phyloP scores from a whole-genome alignment of 2,888 invertebrate species.

The Zelleria hepariella region DNA sequence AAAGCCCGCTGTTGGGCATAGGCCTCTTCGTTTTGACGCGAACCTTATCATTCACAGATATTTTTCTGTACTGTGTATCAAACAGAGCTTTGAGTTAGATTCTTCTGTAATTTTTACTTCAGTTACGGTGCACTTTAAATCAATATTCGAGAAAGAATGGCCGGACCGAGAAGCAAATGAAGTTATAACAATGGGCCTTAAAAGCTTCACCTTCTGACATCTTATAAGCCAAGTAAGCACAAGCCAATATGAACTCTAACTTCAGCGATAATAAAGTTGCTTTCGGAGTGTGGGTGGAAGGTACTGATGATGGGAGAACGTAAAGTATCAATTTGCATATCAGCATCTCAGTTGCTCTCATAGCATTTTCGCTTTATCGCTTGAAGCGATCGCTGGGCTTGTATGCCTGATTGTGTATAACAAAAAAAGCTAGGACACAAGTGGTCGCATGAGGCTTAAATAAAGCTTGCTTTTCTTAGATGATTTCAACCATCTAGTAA shows the following conservation, averaged over 20 bases:
- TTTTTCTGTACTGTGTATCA: too few species aligned
- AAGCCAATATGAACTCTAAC: not conserved
- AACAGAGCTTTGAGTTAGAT: too few species aligned
- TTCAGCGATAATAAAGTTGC: not conserved
- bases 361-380: slow-evolving; percentile 13
- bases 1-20: too few species aligned
- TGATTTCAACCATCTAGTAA: too few species aligned
- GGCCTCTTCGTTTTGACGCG: too few species aligned
- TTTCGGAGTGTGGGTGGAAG: not conserved
- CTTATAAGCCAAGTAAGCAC: not conserved
- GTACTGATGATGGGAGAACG: not conserved
- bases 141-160: slow-evolving; percentile 58
- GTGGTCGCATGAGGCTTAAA: too few species aligned
- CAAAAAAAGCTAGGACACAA: not conserved
- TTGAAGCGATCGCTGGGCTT: not conserved
- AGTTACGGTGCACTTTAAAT: slow-evolving; percentile 51
- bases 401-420: not conserved
- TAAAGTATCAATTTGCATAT: slow-evolving; percentile 35
- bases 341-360: slow-evolving; percentile 35
- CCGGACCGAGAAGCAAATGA: slow-evolving; percentile 52
- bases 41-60: too few species aligned
- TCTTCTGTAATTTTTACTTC: not conserved
- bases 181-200: slow-evolving; percentile 60
- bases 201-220: not conserved
- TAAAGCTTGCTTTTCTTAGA: too few species aligned